Base-by-base conservation (phyloP, 2,888 invertebrate species). In the Ectemnius lituratus region DNA sequence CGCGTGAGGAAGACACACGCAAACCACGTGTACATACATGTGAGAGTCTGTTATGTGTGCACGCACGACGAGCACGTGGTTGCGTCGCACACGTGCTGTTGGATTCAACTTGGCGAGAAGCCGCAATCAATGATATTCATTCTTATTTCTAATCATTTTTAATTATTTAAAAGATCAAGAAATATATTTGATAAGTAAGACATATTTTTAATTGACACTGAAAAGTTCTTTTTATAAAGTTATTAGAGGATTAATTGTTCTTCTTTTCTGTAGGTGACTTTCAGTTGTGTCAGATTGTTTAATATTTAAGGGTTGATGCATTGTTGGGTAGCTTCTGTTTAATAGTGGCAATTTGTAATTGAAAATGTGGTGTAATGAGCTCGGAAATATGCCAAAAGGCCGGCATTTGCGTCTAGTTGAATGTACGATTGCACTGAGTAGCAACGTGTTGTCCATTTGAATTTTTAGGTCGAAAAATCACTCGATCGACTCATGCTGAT, bases 381-480 rank as follows among this genome's bases (percentile, higher is more conserved):
- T 8, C 52, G 68, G 57, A 70, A 23, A 71, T 79, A 76, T 73
- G 52, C 79, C 70, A n/a, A 74, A 62, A 49, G 70, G 62, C 45
- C 45, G 23, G 45, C 64, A 77, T 77, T 74, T 71, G 78, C 73
- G 67, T 71, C 70, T 67, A 46, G 58, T 78, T 67, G 59, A 68
- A 62, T 73, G 49, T 14, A n/a, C 46, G 63, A 72, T 75, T 37
- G 60, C 18, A 46, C 68, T 37, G 5, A 1, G 52, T 13, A 76
- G 47, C 68, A 62, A 8, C 23, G 58, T 47, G 56, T 56, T 23
- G 63, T 14, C 67, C 58, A 69, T 70, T 72, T 65, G 70, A 67
- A 74, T 76, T 81, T 78, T 75, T 66, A 77, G 83, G 81, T 73
- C 59, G 70, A 77, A 83, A 81, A 81, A 80, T 78, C 63, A 27